Conservation (phyloP, 2,113 vertebrate genomes). For the Propithecus coquereli region DNA sequence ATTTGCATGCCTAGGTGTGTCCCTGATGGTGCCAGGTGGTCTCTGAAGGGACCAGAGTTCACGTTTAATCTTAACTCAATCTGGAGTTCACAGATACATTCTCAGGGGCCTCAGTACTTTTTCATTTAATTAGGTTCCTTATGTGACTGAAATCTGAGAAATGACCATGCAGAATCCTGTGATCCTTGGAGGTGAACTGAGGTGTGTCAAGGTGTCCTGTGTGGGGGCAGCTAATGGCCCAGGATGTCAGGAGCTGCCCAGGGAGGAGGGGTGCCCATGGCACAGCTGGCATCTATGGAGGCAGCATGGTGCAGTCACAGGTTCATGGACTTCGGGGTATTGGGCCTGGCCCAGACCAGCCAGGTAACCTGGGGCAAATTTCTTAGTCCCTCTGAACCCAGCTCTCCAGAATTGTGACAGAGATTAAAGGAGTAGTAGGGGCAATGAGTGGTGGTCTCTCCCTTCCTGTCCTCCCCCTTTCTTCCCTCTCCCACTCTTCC, state of each 20-base stretch:
- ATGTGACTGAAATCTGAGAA: background rate
- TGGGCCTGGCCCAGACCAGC: background rate
- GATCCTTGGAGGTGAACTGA: background rate
- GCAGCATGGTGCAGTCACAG: rapidly evolving
- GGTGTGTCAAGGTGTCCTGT: background rate
- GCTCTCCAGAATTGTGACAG: background rate
- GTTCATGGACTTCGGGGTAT: background rate
- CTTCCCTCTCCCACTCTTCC: background rate
- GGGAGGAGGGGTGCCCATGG: background rate
- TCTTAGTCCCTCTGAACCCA: background rate
- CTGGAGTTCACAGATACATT: background rate
- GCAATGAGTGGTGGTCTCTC: background rate
- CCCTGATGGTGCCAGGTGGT: background rate
- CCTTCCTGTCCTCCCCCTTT: background rate
- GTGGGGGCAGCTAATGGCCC: background rate
- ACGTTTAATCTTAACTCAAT: background rate
- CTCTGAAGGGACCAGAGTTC: background rate
- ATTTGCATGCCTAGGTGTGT: background rate
- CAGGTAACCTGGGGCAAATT: background rate
- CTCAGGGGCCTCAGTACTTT: background rate
- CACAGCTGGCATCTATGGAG: background rate
- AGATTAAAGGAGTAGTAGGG: background rate
- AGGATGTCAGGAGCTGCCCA: background rate
- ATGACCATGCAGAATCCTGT: background rate
- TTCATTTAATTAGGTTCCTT: background rate